Base-by-base conservation (phyloP, 2,888 invertebrate genomes). In the Drosophila koepferae region DNA sequence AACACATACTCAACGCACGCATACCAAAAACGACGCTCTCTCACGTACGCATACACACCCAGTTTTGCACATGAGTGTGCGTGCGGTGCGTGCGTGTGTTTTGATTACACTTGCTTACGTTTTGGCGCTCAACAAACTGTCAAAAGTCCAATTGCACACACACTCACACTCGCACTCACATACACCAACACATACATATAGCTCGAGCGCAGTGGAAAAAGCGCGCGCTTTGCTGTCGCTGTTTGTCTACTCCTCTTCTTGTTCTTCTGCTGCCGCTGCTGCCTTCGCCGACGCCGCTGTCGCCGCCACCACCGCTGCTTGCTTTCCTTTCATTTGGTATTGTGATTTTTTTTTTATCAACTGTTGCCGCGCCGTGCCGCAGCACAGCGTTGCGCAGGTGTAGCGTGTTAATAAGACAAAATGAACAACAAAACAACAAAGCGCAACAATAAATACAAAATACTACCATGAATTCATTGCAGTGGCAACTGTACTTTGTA, bases 51-150 rank as follows among this genome's bases (percentile, higher is more conserved):
- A 86, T 65, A 86, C 82, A 86, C 88, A 65, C 66, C 72, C 77
- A 79, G 49, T 72, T 73, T 10, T 43, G 56, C 59, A 72, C 31
- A 61, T 43, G 60, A 61, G 86, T 89, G 78, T 86, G 83, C 74
- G 85, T 88, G 74, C 66, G 72, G 60, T 77, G 65, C 77, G 81
- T 83, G 87, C 89, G 89, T 90, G 90, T 90, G 90, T 89, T 90
- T 86, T 86, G 86, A 89, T 90, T 86, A 86, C 89, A 90, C 89
- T 90, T 90, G 89, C 90, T 89, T 77, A 61, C 76, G 75, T 89
- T 86, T 86, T 90, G 89, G 86, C 86, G 86, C 90, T 75, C 79
- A 85, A 75, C 74, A 73, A 63, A 68, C 76, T 77, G 69, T 73
- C 70, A 71, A 76, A 79, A 85, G 88, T 85, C 90, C 84, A 85